phyloP scores from a whole-genome alignment of 1,140 invertebrate genomes.

The Euwallacea fornicatus region DNA sequence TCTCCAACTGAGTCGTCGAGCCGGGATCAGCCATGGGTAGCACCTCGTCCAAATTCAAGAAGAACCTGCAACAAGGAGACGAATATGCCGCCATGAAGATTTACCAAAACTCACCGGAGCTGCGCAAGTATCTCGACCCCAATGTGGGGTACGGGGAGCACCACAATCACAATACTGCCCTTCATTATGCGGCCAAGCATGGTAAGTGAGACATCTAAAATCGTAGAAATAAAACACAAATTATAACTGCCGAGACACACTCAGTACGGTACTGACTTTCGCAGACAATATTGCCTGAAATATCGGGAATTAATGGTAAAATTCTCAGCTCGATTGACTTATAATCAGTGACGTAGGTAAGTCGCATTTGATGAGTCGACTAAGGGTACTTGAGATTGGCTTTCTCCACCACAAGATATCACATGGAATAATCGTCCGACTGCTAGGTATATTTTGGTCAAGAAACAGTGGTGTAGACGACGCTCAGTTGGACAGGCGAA shows the following conservation, averaged over 20 bases:
- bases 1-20: background rate
- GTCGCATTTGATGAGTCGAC: too few relatives aligned
- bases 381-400: too few relatives aligned
- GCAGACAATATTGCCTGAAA: too few relatives aligned
- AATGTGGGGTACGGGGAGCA: constrained; percentile 71
- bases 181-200: constrained; percentile 70
- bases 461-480: too few relatives aligned
- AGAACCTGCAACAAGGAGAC: constrained; percentile 72
- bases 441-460: too few relatives aligned
- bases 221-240: background rate
- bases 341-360: too few relatives aligned
- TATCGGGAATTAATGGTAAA: too few relatives aligned
- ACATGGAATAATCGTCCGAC: too few relatives aligned
- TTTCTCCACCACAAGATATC: too few relatives aligned
- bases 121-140: constrained; percentile 68
- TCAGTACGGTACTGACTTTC: too few relatives aligned
- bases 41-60: constrained; percentile 70
- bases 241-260: background rate
- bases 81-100: constrained; percentile 70
- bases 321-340: too few relatives aligned
- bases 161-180: constrained; percentile 68
- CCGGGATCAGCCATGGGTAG: constrained; percentile 61
- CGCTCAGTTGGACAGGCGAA: too few relatives aligned
- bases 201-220: constrained; percentile 55
- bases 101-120: constrained; percentile 63